These are phyloP conservation scores for Cephalopterus ornatus DNA, from an alignment of 2,113 vertebrate species.

Conservation along the genomic window DNA sequence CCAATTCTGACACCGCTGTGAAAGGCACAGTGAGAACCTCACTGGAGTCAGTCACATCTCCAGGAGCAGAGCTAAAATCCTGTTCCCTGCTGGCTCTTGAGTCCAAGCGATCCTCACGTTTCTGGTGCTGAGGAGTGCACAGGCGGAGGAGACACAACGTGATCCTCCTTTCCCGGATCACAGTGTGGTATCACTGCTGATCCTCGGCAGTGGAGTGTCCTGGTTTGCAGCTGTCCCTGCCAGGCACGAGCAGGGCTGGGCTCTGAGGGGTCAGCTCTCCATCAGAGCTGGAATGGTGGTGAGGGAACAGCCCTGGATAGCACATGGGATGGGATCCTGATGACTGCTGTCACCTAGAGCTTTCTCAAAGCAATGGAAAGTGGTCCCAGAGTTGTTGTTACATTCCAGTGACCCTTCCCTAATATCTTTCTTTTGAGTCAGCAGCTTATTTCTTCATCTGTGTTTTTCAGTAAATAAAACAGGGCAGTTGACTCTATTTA, in stretches of 20 bases:
- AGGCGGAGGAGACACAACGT: not conserved
- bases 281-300: not conserved
- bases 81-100: not conserved
- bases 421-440: not conserved
- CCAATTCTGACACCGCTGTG: not conserved
- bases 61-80: not conserved
- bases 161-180: not conserved
- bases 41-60: not conserved
- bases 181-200: not conserved
- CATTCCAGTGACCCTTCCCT: not conserved
- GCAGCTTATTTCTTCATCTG: not conserved
- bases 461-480: not conserved
- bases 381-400: not conserved
- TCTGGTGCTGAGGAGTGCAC: not conserved
- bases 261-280: not conserved
- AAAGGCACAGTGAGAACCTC: not conserved
- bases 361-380: not conserved
- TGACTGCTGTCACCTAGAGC: not conserved
- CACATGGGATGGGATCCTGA: not conserved
- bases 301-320: not conserved
- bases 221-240: not conserved
- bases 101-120: not conserved
- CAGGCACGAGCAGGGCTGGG: rapidly evolving
- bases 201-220: not conserved
- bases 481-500: not conserved